Evolutionary conservation across 2,797 vertebrate species (phyloP).

Genomic region (Melanotaenia parkinsoni): DNA sequence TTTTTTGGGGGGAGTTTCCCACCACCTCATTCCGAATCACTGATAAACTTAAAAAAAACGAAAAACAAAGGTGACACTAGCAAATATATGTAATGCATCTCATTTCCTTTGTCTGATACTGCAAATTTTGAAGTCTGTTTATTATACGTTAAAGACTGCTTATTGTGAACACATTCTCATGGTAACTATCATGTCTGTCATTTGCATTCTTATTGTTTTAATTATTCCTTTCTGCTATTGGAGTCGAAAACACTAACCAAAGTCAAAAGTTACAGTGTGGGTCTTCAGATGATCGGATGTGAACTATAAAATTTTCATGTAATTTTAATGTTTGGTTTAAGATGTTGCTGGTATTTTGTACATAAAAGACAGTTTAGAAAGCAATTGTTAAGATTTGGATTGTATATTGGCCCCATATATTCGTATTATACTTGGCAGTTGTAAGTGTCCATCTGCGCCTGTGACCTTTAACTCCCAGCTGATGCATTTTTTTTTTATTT

Average conservation of each 20-base stretch:
- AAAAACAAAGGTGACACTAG: neutral
- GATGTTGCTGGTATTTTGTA: neutral
- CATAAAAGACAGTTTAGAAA: no score
- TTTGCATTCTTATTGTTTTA: neutral
- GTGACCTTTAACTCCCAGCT: conserved; percentile 22
- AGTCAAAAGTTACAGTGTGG: neutral
- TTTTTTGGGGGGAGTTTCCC: neutral
- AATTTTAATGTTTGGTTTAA: neutral
- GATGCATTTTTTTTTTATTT: neutral
- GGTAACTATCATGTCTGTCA: neutral
- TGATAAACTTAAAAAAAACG: no score
- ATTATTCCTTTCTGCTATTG: neutral
- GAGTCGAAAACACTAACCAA: neutral
- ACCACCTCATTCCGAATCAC: neutral
- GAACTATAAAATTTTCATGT: neutral
- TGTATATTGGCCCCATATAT: neutral
- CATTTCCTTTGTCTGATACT: neutral
- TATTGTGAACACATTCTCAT: neutral
- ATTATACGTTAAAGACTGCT: neutral
- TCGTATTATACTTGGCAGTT: neutral
- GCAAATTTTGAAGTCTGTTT: neutral
- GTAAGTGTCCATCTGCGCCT: conserved; percentile 17
- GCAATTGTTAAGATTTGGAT: no score
- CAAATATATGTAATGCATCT: neutral
- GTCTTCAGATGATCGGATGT: neutral